Evolutionary conservation across 1,140 invertebrate genomes (phyloP).

Genomic region (Conus ventricosus): DNA sequence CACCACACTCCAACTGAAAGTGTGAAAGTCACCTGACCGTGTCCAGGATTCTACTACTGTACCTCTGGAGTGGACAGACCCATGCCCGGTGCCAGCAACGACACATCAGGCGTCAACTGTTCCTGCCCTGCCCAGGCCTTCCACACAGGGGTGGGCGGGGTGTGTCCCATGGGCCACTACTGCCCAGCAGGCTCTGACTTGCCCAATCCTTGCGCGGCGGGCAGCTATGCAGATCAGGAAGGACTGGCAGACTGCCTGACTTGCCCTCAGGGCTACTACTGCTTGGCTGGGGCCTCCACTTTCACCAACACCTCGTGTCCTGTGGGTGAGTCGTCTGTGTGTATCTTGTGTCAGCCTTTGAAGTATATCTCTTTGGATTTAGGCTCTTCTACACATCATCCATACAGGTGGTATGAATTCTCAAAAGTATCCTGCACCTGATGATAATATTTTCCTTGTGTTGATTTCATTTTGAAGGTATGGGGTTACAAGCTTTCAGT

Average conservation of each 20-base stretch:
- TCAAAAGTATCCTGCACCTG: too few species aligned
- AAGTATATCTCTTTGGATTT: too few species aligned
- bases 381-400: too few species aligned
- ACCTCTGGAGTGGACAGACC: constrained; percentile 68
- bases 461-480: too few species aligned
- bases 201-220: constrained; percentile 60
- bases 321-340: constrained; percentile 49
- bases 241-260: constrained; percentile 57
- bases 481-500: too few species aligned
- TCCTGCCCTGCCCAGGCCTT: constrained; percentile 57
- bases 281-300: constrained; percentile 58
- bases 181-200: constrained; percentile 60
- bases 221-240: constrained; percentile 63
- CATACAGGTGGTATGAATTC: too few species aligned
- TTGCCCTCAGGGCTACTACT: constrained; percentile 67
- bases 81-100: constrained; percentile 58
- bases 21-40: neutral
- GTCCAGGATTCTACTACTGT: constrained; percentile 65
- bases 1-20: too few species aligned
- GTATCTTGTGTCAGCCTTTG: too few species aligned
- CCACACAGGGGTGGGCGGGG: constrained; percentile 66
- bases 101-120: constrained; percentile 55
- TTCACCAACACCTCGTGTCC: constrained; percentile 59
- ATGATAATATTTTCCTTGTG: too few species aligned
- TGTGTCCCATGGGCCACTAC: constrained; percentile 69